These are phyloP conservation scores for Allolobophora icterica DNA, from an alignment of 2,888 invertebrate species.

Conservation along the genomic window DNA sequence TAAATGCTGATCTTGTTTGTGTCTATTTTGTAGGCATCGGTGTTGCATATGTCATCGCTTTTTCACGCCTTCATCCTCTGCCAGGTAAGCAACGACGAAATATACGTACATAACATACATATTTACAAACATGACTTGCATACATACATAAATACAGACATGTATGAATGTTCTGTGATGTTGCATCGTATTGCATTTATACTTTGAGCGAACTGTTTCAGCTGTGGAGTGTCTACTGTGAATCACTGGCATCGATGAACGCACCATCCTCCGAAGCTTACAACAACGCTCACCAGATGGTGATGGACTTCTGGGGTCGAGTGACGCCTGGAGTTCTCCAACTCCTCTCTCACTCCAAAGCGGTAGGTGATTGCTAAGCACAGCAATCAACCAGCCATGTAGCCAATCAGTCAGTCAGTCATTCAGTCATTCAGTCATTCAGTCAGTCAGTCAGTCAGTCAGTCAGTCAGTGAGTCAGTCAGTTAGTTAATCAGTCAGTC, in stretches of 20 bases:
- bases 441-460: too few relatives aligned
- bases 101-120: too few relatives aligned
- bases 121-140: too few relatives aligned
- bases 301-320: slow-evolving; percentile 98
- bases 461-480: too few relatives aligned
- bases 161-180: neutral
- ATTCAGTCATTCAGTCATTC: too few relatives aligned
- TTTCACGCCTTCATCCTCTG: slow-evolving; percentile 97
- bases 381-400: neutral
- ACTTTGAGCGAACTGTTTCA: slow-evolving; percentile 54
- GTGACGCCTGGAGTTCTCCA: slow-evolving; percentile 94
- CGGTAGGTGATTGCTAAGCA: slow-evolving; percentile 71
- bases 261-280: slow-evolving; percentile 64
- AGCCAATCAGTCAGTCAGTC: too few relatives aligned
- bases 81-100: slow-evolving; percentile 73
- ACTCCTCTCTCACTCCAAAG: slow-evolving; percentile 87
- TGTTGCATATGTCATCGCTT: slow-evolving; percentile 91
- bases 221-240: slow-evolving; percentile 97
- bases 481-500: too few relatives aligned
- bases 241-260: slow-evolving; percentile 79
- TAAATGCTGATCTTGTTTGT: neutral
- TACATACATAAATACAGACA: neutral
- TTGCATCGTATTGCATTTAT: too few relatives aligned
- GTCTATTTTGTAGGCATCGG: slow-evolving; percentile 73
- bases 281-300: slow-evolving; percentile 69